Evolutionary conservation across 2,797 vertebrate genomes (phyloP), one percentile per base, ranked within the genome.

Genomic region (Galagoides demidoff): DNA sequence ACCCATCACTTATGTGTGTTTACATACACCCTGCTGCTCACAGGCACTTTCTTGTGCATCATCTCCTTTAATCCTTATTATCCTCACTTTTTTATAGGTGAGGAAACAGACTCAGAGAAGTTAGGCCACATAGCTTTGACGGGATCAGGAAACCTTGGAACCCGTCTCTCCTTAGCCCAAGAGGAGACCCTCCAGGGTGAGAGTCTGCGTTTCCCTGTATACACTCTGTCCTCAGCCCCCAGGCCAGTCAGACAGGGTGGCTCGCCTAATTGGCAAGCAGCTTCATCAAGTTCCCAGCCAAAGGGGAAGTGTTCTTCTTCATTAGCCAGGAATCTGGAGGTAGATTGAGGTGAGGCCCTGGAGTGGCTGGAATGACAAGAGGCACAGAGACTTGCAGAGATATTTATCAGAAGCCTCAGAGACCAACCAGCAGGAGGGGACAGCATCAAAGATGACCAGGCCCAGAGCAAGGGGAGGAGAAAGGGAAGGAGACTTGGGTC

Each of bases 1-100:
- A 59, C n/a, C 59, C 45, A 74, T 70, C 94, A 96, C 85, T 73
- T 94, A 55, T 91, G 25, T 78, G 43, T 16, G 39, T 17, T 37
- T 81, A 1, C 19, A 27, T 77, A 39, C 19, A 76, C n/a, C 49
- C 22, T 39, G 8, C 85, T 86, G 37, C 68, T 89, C 79, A 89
- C 61, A 52, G 43, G 66, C 57, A 85, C 55, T 94, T 90, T 86
- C 10, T 19, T 34, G 23, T 83, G 34, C 45, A 74, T 64, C 34
- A 37, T 79, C 43, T 55, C 61, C 66, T 55, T 9, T 85, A 29
- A 85, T n/a, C 3, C 68, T 90, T 64, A 74, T 64, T 66, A 49
- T 90, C 45, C 45, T 61, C 7, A 31, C n/a, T 23, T 85, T 92
- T 89, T 78, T 31, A 49, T 2, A 95, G 39, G 49, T 70, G 17